Evolutionary conservation across 2,113 vertebrate species (phyloP), one percentile per base, ranked within the genome.

Genomic region (Capreolus pygargus): DNA sequence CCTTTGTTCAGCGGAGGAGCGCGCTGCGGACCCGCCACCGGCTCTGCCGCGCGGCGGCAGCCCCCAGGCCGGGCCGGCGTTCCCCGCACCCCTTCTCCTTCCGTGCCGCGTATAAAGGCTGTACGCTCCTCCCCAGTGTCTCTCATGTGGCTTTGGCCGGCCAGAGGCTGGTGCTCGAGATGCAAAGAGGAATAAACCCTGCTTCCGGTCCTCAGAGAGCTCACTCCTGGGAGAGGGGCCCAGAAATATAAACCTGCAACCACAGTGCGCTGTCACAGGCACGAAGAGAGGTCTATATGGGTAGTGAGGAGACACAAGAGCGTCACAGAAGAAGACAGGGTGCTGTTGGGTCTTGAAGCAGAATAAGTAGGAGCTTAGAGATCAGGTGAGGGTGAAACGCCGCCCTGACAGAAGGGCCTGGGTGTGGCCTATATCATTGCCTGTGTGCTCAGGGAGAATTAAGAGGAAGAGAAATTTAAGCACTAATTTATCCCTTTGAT

Each of bases 1-100:
- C 87, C 89, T 96, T 95, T 96, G 84, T 95, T 58, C 52, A 15
- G 19, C 15, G n/a, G 27, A 88, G 61, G 55, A 91, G 74, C 10
- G 28, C 13, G 11, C 27, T 52, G 43, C 28, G 23, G 86, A 88
- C 39, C 58, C 10, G 43, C 33, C 50, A 6, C n/a, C 43, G 36
- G 5, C 45, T 11, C 90, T 36, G 60, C n/a, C 17, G 7, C 83
- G 47, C 83, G 83, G 52, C 70, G 36, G 60, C 27, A 45, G 76
- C 67, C 36, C 14, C 33, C 23, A 3, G 10, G 33, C 58, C 23
- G 8, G 57, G 45, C 36, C 33, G 1, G 52, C 19, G 60, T n/a
- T 50, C 91, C 67, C 47, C 2, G 21, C 9, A 21, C 25, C 78
- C 82, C 52, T 60, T 6, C 43, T 74, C 58, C 57, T n/a, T 85